Conservation (phyloP, 2,113 vertebrate genomes). For the Brachyhypopomus gauderio region DNA sequence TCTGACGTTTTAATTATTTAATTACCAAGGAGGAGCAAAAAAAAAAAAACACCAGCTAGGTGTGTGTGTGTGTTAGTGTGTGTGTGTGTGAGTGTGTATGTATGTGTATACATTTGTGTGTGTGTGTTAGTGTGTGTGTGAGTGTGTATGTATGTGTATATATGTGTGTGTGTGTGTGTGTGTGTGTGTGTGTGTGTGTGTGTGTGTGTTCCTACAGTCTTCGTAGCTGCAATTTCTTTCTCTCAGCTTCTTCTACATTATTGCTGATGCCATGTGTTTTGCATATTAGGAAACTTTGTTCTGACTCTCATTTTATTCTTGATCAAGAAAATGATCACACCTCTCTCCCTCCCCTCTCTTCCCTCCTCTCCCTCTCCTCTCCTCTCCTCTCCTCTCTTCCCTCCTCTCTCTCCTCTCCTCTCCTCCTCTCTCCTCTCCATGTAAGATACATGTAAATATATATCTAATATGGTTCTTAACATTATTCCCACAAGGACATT, state of each 20-base stretch:
- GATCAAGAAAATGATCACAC: no score
- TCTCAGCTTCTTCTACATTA: neutral
- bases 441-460: no score
- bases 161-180: slow-evolving; percentile 1
- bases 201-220: neutral
- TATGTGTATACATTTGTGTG: neutral
- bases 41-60: slow-evolving; percentile 42
- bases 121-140: neutral
- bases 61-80: slow-evolving; percentile 21
- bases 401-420: no score
- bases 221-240: neutral
- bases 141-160: neutral
- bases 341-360: no score
- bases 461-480: neutral
- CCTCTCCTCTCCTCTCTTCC: no score
- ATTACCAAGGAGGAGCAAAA: slow-evolving; percentile 50
- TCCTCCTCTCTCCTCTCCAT: no score
- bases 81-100: neutral
- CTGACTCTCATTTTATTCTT: neutral
- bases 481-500: neutral
- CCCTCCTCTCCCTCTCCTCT: no score
- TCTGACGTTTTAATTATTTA: slow-evolving; percentile 76
- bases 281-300: neutral
- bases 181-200: neutral
- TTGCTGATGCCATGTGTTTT: neutral